Evolutionary conservation across 2,113 vertebrate genomes (phyloP), one percentile per base, ranked within the genome.

Genomic region (Promerops cafer): DNA sequence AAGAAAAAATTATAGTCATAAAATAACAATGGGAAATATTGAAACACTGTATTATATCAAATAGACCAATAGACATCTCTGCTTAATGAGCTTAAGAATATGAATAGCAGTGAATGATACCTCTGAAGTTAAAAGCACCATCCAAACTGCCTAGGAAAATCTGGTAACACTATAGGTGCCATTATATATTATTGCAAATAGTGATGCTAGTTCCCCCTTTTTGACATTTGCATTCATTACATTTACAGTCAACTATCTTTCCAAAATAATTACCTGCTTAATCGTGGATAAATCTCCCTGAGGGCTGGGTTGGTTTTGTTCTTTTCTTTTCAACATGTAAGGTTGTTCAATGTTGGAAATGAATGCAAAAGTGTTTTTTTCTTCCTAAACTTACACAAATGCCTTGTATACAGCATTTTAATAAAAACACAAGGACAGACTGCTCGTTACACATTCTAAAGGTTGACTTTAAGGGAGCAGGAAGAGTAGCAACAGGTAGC

Each of bases 281-380:
- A 87, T 59, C 0, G 0, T 39, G 31, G 9, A 52, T 50, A 75
- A 75, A 57, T 23, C 6, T 70, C 19, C 9, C 12, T 8, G 10
- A 42, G 15, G 8, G 7, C 10, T 42, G 7, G 1, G 1, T 11
- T 49, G 11, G 5, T 18, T 33, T 61, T 53, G 3, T 2, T 27
- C 42, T 28, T n/a, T 30, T 16, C 3, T 31, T 54, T 37, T 30
- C 2, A n/a, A 33, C 30, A 33, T 49, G 7, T 60, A 61, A 30
- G 3, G 6, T 26, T 93, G 13, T 40, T 74, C 26, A 17, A 2
- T 21, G 2, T 44, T 80, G 37, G 4, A 4, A 18, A 40, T 33
- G 5, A 72, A 86, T 22, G 4, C 5, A 71, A 16, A 61, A 56
- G 4, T 26, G 4, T 11, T 59, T 70, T 16, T 20, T 64, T 30